A percentile compares a stretch with the other conserved stretches of the same genome.
These are phyloP conservation scores for Caenorhabditis sinica DNA, from an alignment of 2,888 invertebrate species.

Conservation along the genomic window DNA sequence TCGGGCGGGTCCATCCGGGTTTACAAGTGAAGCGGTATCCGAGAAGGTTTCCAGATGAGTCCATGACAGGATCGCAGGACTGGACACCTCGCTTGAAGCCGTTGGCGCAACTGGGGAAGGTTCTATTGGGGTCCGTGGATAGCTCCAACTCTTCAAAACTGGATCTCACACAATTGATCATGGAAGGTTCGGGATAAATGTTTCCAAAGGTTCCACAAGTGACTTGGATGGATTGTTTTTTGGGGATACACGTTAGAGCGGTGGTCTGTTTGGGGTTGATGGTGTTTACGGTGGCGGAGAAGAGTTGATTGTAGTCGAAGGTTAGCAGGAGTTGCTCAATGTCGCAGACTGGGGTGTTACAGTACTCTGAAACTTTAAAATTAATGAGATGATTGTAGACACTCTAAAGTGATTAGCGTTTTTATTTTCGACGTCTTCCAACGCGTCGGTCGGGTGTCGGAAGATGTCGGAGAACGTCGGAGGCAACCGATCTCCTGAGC, in stretches of 20 bases:
- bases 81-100: slow-evolving; percentile 17
- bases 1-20: not conserved
- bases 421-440: too few species aligned
- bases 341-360: slow-evolving; percentile 11
- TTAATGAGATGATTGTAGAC: too few species aligned
- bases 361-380: slow-evolving; percentile 48
- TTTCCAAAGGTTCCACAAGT: slow-evolving; percentile 39
- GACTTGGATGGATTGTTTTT: not conserved
- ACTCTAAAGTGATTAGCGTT: too few species aligned
- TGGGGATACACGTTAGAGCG: slow-evolving; percentile 21
- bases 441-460: too few species aligned
- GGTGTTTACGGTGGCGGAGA: slow-evolving; percentile 1
- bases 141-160: not conserved
- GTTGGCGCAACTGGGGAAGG: slow-evolving; percentile 9
- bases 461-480: too few species aligned
- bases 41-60: not conserved
- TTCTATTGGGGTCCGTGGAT: not conserved
- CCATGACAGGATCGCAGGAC: not conserved
- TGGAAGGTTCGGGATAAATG: slow-evolving; percentile 35
- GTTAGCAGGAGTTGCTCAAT: slow-evolving; percentile 30
- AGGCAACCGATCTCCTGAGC: too few species aligned
- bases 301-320: slow-evolving; percentile 25
- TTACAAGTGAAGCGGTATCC: slow-evolving; percentile 8
- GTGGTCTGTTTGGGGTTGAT: slow-evolving; percentile 9
- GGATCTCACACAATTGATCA: slow-evolving; percentile 12